Conservation (phyloP, 2,113 vertebrate genomes). For the Chrysochloris asiatica region DNA sequence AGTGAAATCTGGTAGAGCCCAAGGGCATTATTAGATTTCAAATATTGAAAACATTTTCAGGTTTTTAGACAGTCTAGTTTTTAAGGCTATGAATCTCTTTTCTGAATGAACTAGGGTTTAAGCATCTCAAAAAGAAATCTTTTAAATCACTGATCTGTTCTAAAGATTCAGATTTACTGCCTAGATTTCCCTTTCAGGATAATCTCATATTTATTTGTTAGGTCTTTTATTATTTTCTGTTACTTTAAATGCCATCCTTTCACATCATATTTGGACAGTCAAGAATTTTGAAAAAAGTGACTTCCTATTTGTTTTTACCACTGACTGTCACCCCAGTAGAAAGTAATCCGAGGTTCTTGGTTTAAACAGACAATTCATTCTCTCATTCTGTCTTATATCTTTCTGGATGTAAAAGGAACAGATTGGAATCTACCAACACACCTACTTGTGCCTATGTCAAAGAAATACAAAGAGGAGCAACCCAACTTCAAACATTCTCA, state of each 20-base stretch:
- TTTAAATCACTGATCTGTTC: slow-evolving; percentile 55
- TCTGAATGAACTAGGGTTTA: neutral
- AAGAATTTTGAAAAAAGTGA: neutral
- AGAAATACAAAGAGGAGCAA: slow-evolving; percentile 30
- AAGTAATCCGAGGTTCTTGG: neutral
- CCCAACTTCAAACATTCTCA: slow-evolving; percentile 20
- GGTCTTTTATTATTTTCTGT: slow-evolving; percentile 38
- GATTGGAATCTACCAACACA: neutral
- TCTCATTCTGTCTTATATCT: neutral
- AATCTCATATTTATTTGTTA: slow-evolving; percentile 17
- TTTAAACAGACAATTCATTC: neutral
- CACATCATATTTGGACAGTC: neutral
- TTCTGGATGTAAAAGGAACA: slow-evolving; percentile 41
- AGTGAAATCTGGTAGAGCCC: neutral
- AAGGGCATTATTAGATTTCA: neutral
- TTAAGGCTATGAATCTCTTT: neutral
- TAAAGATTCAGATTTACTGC: neutral
- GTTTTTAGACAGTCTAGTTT: neutral
- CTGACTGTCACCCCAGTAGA: neutral
- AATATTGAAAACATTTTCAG: neutral
- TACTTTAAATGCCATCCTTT: slow-evolving; percentile 25
- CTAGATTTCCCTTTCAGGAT: slow-evolving; percentile 25
- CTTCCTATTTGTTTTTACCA: neutral
- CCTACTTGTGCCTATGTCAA: neutral
- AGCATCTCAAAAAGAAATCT: slow-evolving; percentile 27